Evolutionary conservation across 2,797 vertebrate genomes (phyloP).

Genomic region (Leuciscus waleckii): DNA sequence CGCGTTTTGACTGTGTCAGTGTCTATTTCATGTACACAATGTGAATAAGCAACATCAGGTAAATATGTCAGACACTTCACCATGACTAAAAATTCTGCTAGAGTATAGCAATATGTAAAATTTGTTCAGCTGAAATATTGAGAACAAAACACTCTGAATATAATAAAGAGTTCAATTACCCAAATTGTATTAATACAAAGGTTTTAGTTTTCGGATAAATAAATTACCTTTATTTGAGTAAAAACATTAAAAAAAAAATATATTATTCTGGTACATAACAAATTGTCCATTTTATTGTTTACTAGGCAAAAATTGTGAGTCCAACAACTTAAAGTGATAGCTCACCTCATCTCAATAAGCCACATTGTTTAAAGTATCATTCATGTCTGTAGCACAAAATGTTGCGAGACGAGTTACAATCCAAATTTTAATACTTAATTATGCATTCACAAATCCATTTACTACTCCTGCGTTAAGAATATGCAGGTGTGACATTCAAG

Average conservation of each 20-base stretch:
- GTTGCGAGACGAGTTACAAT: neutral
- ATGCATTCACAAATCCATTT: neutral
- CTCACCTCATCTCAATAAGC: neutral
- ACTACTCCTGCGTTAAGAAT: neutral
- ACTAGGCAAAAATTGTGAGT: neutral
- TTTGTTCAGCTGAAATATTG: neutral
- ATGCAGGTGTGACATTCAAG: conserved; percentile 18
- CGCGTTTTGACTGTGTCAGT: neutral
- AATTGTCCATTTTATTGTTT: neutral
- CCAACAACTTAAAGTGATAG: neutral
- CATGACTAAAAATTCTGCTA: neutral
- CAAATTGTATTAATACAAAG: neutral
- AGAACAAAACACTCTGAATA: neutral
- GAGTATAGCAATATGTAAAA: neutral
- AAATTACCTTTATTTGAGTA: neutral
- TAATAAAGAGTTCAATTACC: neutral
- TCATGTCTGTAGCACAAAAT: neutral
- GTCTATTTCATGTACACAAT: neutral
- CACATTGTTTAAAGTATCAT: neutral
- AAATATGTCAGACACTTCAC: neutral
- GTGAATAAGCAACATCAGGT: neutral
- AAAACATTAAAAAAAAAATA: neutral
- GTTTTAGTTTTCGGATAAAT: neutral
- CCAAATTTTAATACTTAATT: neutral
- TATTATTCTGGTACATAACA: too few relatives aligned